These are phyloP conservation scores for Synanceia verrucosa DNA, from an alignment of 2,797 vertebrate species.

Conservation along the genomic window DNA sequence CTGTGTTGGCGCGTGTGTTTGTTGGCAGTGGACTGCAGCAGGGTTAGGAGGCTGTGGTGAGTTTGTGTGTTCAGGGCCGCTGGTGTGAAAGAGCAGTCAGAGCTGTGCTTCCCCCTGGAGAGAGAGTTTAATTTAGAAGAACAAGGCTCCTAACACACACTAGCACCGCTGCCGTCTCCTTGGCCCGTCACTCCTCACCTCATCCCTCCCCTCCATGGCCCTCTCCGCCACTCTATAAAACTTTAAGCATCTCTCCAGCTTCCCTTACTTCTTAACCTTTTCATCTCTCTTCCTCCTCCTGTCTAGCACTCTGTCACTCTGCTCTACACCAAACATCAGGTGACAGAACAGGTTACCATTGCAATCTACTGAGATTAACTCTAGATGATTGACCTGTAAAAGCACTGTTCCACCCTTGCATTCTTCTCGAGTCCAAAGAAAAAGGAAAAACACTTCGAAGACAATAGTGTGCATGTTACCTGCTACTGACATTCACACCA, in stretches of 20 bases:
- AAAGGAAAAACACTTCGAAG: too few relatives aligned
- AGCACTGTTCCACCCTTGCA: too few relatives aligned
- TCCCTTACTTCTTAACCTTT: conserved; percentile 32
- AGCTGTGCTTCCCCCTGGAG: conserved; percentile 61
- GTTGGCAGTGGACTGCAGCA: conserved; percentile 66
- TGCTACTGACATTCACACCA: too few relatives aligned
- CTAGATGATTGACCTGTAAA: too few relatives aligned
- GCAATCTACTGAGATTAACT: too few relatives aligned
- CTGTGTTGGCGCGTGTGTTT: conserved; percentile 52
- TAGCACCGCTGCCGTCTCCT: conserved; percentile 35
- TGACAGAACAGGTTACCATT: background rate
- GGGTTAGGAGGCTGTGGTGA: conserved; percentile 74
- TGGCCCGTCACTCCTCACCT: conserved; percentile 56
- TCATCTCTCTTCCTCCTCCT: conserved; percentile 5
- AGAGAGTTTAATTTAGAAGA: conserved; percentile 72
- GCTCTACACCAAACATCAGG: background rate
- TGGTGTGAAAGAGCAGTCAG: conserved; percentile 78
- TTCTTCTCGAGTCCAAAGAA: too few relatives aligned
- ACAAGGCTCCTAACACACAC: conserved; percentile 74
- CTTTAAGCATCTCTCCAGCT: conserved; percentile 41
- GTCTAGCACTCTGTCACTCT: background rate
- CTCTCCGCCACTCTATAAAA: conserved; percentile 54
- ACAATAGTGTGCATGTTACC: too few relatives aligned
- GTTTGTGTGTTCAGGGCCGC: conserved; percentile 73
- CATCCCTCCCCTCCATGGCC: conserved; percentile 34